phyloP scores from a whole-genome alignment of 2,113 vertebrate species.

The Cercopithecus mona region DNA sequence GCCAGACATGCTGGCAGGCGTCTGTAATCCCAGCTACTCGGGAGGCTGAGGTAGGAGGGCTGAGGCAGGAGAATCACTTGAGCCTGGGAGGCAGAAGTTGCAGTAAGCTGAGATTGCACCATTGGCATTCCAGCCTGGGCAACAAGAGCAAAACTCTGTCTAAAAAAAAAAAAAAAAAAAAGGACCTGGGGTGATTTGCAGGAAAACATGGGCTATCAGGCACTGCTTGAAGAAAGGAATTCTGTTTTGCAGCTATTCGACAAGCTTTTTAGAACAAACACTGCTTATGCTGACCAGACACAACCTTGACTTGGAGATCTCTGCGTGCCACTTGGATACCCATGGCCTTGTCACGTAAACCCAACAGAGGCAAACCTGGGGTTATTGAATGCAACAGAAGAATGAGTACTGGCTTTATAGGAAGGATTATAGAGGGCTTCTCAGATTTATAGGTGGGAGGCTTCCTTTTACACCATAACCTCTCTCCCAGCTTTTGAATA shows the following conservation, averaged over 20 bases:
- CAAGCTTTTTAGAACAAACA: neutral
- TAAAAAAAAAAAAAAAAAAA: too few relatives aligned
- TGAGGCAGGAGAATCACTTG: too few relatives aligned
- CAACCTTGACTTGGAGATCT: neutral
- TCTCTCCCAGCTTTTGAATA: constrained; percentile 42
- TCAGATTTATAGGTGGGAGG: neutral
- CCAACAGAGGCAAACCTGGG: neutral
- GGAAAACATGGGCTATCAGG: too few relatives aligned
- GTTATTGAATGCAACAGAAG: neutral
- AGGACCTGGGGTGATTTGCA: too few relatives aligned
- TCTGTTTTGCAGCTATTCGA: constrained; percentile 31
- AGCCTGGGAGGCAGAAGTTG: too few relatives aligned
- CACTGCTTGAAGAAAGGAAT: neutral
- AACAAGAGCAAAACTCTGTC: too few relatives aligned
- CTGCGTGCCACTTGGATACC: neutral
- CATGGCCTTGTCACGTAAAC: neutral
- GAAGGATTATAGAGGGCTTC: neutral
- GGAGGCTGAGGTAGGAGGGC: too few relatives aligned
- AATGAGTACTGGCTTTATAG: neutral
- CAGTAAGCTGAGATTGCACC: too few relatives aligned
- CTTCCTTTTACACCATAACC: constrained; percentile 42
- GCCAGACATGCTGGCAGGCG: too few relatives aligned
- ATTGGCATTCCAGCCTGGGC: too few relatives aligned
- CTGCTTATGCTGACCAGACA: neutral
- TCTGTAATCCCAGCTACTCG: too few relatives aligned